Base-by-base conservation (phyloP, 2,797 vertebrate species). In the Tapera naevia region DNA sequence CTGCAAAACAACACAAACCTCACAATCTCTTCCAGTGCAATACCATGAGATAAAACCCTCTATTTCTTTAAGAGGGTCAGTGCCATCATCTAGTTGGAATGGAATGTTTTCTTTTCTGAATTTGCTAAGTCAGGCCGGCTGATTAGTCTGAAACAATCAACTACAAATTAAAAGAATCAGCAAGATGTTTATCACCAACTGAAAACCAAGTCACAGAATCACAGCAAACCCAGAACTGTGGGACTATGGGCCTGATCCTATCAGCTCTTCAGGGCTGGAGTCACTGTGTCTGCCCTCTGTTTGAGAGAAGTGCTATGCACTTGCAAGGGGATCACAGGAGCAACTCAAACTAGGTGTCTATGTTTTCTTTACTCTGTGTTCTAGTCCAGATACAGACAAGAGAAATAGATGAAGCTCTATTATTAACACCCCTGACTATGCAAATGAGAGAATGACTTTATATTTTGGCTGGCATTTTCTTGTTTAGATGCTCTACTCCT, bases 161-260 rank as follows among this genome's bases (percentile, higher is more conserved):
- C 48, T 65, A 81, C 41, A 92, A 94, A 90, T 74, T 89, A 46
- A 94, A 86, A 93, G 70, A 75, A 93, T 95, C 91, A 90, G 90
- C 93, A 96, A 84, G 39, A 91, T 84, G 88, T 95, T 95, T 73
- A 80, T 46, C 19, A 9, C 56, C 33, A 93, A 73, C 64, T 45
- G 48, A 85, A 83, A 93, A 80, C 60, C 74, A 64, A 89, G 89
- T 18, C 43, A 75, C 28, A 50, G 73, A 65, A 61, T 46, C 41
- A 71, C 48, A 85, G 32, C 39, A 72, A 92, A 48, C 13, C 33
- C 91, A 74, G 70, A 94, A 74, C 41, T 64, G 48, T 24, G 57
- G 53, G 39, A 28, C 41, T 50, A 28, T 23, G 11, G 3, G 16
- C 78, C 35, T 81, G 30, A 86, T 69, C 43, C 62, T 69, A 19